Evolutionary conservation across 1,140 invertebrate genomes (phyloP), one percentile per base, ranked within the genome.

Genomic region (Cydia fagiglandana): DNA sequence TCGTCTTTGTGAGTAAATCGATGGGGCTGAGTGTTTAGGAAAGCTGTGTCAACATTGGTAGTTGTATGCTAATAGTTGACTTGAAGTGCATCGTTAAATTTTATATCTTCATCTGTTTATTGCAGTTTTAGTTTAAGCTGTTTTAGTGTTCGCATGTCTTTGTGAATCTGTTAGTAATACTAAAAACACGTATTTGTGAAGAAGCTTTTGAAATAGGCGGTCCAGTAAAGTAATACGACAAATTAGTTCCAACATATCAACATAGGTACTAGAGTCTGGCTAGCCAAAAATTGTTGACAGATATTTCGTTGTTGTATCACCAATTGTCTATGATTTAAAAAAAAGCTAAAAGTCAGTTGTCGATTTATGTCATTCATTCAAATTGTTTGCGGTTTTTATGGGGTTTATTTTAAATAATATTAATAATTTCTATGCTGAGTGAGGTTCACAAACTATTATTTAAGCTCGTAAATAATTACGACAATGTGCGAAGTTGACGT

Each of bases 11-110:
- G 74, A 79, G 47, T 80, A 66, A 90, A 92, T 90, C 88, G 86
- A 85, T 83, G 87, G 91, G 91, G 91, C 86, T 83, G 89, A 73
- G 73, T 84, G 81, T 88, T 85, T 76, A 86, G 80, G 81, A 84
- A 89, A 91, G 91, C 88, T 92, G 88, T 91, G 89, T 90, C 88
- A 91, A 91, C 87, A 90, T 86, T 81, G 61, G 75, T 77, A 80
- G 77, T 83, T 77, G 83, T 90, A 91, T 91, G 88, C 84, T 86
- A 90, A 92, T 88, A 84, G 82, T 79, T 83, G 77, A 76, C 45
- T 73, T 53, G 10, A 13, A 17, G 47, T 13, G 5, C 7, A 50
- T 73, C 66, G 66, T 38, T 41, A 70, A 38, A 41, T 38, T 70
- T 70, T 38, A 70, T 70, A 38, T 70, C 30, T 70, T 38, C 15